Evolutionary conservation across 2,797 vertebrate genomes (phyloP), one percentile per base, ranked within the genome.

Genomic region (Helostoma temminkii): DNA sequence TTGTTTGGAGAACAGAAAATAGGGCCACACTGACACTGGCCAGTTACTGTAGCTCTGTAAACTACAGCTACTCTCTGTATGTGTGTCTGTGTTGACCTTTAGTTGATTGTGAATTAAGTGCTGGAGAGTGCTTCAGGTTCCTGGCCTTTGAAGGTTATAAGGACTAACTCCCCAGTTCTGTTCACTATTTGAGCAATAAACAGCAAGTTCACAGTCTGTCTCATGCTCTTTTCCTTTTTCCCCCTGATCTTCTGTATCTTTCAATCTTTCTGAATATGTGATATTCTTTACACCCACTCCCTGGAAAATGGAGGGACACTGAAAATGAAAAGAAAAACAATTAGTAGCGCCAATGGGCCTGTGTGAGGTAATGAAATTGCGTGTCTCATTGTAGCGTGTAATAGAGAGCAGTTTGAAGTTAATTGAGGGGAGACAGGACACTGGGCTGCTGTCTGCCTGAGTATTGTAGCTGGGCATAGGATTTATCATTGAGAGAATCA

Each of bases 351-450:
- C 81, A 85, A 85, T 87, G 85, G 85, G 86, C 68, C 70, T 59
- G 80, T 82, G 85, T 84, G 86, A 89, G 90, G 85, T 93, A 91
- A 93, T 93, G 90, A 91, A 90, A 92, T 87, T 79, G 83, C 53
- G 71, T 84, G 85, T 91, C 86, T 90, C 88, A 91, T 93, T 87
- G 88, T 93, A 89, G 87, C 89, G 90, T 93, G 92, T 93, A 93
- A 93, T 93, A 83, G 91, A 91, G 88, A 93, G 90, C 88, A 84
- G 90, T 92, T 91, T 93, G 89, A 93, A 92, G 90, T 93, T 93
- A 93, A 94, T 93, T 92, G 89, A 88, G 90, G 87, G 83, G 80
- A 92, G 89, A 90, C 84, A 90, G 88, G 86, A 91, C 86, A 90
- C 84, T 80, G 88, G 82, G 81, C 88, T 76, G 72, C 84, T 85